Base-by-base conservation (phyloP, 2,888 invertebrate genomes). In the Margaritifera margaritifera region DNA sequence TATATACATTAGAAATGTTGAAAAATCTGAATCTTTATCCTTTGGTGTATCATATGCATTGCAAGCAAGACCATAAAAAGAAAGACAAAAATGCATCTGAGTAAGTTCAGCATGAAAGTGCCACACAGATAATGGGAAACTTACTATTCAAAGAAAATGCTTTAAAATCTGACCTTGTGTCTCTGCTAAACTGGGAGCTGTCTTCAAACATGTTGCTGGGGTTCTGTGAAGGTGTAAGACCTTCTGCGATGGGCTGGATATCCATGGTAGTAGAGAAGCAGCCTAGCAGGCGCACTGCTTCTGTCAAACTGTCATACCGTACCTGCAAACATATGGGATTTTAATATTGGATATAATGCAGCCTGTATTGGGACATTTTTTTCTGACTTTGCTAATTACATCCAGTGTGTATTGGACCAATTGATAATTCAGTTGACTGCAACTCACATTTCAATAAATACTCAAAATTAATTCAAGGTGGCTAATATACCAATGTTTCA, bases 271-370 rank as follows among this genome's bases (percentile, higher is more conserved):
- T 77, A 53, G 85, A 83, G 76, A 99, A 99, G 90, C 98, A 98
- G 6, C 99, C 99, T 62, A 99, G 91, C 57, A 97, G 91, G 24
- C 97, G 92, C 62, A 99, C 92, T 0, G 98, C 97, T 87, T 98
- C 97, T 85, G 97, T 96, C 27, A 99, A 91, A 80, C 96, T 97
- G 57, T 96, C 95, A 90, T 95, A 95, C 84, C 98, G 97, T 77
- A 99, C 96, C 95, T 95, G 87, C 24, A 78, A 73, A 25, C 20
- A 71, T 11, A 42, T 42, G 42, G 11, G 2, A 42, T 42, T 1
- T 42, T 42, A 42, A 0, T 11, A 42, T 42, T 18, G 55, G 55
- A 59, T n/a, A 55, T 19, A 3, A 69, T 18, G 31, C 31, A 31
- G 31, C n/a, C n/a, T 55, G 19, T 11, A 55, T n/a, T 42, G 11